Conservation (phyloP, 2,797 vertebrate species). For the Pangasius krempfi region DNA sequence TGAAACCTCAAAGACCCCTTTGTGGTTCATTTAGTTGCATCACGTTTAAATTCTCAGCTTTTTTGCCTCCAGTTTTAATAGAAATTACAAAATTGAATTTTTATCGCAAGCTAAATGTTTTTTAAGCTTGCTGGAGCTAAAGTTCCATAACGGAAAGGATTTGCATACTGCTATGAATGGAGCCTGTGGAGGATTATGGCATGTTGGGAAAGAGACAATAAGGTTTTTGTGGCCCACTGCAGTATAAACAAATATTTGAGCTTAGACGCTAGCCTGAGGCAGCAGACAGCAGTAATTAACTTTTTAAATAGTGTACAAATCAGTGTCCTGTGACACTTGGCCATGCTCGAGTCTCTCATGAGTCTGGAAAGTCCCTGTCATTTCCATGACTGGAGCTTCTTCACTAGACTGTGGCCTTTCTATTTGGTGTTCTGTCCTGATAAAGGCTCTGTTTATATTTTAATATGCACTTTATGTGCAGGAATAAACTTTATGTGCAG, state of each 20-base stretch:
- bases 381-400: constrained; percentile 48
- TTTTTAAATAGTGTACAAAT: constrained; percentile 66
- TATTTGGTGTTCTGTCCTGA: not conserved
- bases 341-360: constrained; percentile 63
- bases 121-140: constrained; percentile 34
- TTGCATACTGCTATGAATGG: constrained; percentile 27
- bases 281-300: constrained; percentile 57
- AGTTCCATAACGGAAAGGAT: constrained; percentile 56
- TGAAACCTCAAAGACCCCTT: constrained; percentile 62
- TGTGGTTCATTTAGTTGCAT: constrained; percentile 57
- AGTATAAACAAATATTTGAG: constrained; percentile 34
- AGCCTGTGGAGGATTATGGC: constrained; percentile 30
- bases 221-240: constrained; percentile 37
- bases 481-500: not conserved
- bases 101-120: constrained; percentile 52
- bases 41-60: constrained; percentile 43
- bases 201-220: constrained; percentile 39
- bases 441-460: not conserved
- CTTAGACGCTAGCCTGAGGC: constrained; percentile 46
- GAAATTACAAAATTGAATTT: constrained; percentile 55
- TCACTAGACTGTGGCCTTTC: constrained; percentile 6
- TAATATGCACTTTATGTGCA: not conserved
- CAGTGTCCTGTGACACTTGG: constrained; percentile 72
- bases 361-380: constrained; percentile 71
- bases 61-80: constrained; percentile 42